Percentiles rank a stretch among this genome's conserved stretches.
Evolutionary conservation across 2,797 vertebrate genomes (phyloP).

Genomic region (Phrynocephalus forsythii): DNA sequence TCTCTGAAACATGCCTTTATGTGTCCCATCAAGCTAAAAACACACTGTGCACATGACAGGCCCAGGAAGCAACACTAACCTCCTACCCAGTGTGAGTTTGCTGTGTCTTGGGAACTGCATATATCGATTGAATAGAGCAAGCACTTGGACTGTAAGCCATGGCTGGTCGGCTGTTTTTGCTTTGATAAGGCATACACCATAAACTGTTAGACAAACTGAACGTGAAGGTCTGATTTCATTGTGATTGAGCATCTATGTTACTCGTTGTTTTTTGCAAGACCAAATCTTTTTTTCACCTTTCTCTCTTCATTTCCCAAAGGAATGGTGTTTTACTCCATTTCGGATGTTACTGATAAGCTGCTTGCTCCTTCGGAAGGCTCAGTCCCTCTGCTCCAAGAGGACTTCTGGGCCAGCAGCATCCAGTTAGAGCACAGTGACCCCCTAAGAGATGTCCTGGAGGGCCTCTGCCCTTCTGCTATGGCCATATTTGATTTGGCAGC

Average conservation of each 20-base stretch:
- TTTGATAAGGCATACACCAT: background rate
- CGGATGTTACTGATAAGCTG: conserved; percentile 93
- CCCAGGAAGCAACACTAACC: too few relatives aligned
- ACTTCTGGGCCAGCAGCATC: conserved; percentile 86
- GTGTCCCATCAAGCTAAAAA: background rate
- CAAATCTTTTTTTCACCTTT: background rate
- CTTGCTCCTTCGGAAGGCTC: conserved; percentile 85
- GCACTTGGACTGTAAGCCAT: background rate
- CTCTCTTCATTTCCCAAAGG: conserved; percentile 74
- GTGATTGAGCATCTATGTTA: background rate
- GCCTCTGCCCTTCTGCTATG: conserved; percentile 91
- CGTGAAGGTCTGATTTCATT: background rate
- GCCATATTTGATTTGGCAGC: conserved; percentile 94
- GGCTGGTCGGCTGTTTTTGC: background rate
- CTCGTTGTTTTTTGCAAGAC: background rate
- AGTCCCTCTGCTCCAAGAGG: conserved; percentile 87
- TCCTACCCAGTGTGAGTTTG: background rate
- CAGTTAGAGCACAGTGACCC: conserved; percentile 78
- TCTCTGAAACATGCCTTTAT: background rate
- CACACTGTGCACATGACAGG: too few relatives aligned
- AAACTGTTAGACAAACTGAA: background rate
- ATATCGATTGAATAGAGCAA: background rate
- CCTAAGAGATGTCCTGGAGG: conserved; percentile 83
- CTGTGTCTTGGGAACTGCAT: background rate
- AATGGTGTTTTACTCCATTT: conserved; percentile 97